Conservation (phyloP, 2,888 invertebrate species). For the Allygus modestus region DNA sequence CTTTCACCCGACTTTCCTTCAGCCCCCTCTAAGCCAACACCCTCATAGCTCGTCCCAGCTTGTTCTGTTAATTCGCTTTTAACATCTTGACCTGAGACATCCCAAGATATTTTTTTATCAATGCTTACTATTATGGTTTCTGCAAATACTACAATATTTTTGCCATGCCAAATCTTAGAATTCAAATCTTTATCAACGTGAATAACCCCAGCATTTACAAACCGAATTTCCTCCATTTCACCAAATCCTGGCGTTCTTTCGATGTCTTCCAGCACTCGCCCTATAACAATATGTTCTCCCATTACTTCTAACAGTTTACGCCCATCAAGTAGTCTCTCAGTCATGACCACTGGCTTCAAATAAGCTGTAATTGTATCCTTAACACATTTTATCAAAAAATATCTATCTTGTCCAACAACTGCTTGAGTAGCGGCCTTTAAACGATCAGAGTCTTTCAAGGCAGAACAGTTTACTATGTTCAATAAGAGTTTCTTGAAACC, state of each 20-base stretch:
- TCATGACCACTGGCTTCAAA: neutral
- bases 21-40: neutral
- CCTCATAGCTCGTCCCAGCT: neutral
- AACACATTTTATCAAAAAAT: neutral
- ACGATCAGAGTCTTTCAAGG: neutral
- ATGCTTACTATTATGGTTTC: conserved; percentile 10
- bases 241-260: neutral
- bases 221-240: neutral
- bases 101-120: neutral
- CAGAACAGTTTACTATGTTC: neutral
- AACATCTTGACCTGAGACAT: neutral
- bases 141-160: neutral
- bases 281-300: conserved; percentile 21
- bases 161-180: conserved; percentile 3
- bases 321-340: neutral
- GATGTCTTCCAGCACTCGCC: neutral
- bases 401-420: neutral
- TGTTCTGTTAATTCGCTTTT: neutral
- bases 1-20: conserved; percentile 7
- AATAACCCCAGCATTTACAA: neutral
- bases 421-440: neutral
- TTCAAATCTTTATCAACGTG: conserved; percentile 27
- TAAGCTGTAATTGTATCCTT: neutral
- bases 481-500: neutral
- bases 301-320: neutral